Evolutionary conservation across 2,888 invertebrate species (phyloP), one percentile per base, ranked within the genome.

Genomic region (Nemoura dubitans): DNA sequence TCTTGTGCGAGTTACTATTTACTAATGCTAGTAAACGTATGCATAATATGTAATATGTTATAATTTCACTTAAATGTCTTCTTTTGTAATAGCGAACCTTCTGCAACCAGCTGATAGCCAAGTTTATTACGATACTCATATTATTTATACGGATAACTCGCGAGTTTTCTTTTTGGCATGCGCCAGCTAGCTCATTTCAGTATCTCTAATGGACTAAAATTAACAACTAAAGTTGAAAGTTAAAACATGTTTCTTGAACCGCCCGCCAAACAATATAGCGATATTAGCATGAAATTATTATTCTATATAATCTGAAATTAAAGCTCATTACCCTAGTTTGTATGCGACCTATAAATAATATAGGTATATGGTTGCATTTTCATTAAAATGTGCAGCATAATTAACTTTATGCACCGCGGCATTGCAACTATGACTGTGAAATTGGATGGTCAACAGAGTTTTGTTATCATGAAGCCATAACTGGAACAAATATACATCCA

Each of bases 321-420:
- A 21, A 59, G 21, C 59, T 21, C 2, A 16, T 7, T 59, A 59
- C 21, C 21, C 59, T 16, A 59, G 59, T 7, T 7, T 21, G 10
- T 36, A 21, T 59, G 59, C 14, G 59, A 59, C 59, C 59, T 59
- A 59, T 59, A 59, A 59, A 59, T 59, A 59, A 59, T 59, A 59
- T 59, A 21, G 3, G 21, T 59, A 21, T 59, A 59, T 59, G 14
- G 59, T 59, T 59, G 14, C 21, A 59, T 59, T 59, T 59, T 10
- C 59, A 59, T 59, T 59, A 59, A 59, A 59, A 59, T 59, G 59
- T 59, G 59, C 59, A 59, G 59, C 59, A 21, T 59, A 59, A 59
- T 59, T 59, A 59, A 59, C 59, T 10, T 14, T 21, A 16, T 21
- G 59, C 59, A 36, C 36, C 5, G 36, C 36, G 14, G 59, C 21